phyloP scores from a whole-genome alignment of 2,113 vertebrate genomes.

The Phycodurus eques region DNA sequence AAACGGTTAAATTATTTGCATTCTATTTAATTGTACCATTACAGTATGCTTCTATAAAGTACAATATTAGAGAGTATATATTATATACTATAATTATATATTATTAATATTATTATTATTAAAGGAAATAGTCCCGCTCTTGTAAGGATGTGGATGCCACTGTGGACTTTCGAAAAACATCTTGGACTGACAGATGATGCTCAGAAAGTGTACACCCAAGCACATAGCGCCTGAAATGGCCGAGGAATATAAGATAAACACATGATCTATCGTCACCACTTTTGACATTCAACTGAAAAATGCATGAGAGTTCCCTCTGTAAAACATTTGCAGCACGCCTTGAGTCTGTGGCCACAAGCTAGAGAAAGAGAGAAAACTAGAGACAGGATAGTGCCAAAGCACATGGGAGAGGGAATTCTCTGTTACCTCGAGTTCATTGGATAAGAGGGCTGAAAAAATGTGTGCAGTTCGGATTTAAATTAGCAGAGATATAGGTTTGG shows the following conservation, averaged over 20 bases:
- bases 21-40: no score
- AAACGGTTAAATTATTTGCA: no score
- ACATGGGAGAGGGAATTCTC: constrained; percentile 13
- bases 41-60: no score
- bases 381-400: constrained; percentile 9
- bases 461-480: constrained; percentile 10
- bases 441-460: constrained; percentile 6
- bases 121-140: background rate
- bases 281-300: constrained; percentile 38
- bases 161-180: background rate
- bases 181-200: constrained; percentile 10
- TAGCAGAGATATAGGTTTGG: constrained; percentile 7
- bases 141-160: background rate
- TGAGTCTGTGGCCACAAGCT: constrained; percentile 30
- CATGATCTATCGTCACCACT: constrained; percentile 1
- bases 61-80: no score
- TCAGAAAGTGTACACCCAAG: background rate
- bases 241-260: constrained; percentile 16
- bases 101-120: background rate
- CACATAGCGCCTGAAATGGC: constrained; percentile 9
- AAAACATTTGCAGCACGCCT: constrained; percentile 38
- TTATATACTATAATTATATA: no score
- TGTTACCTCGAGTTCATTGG: constrained; percentile 14
- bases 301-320: constrained; percentile 30
- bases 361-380: constrained; percentile 9